Evolutionary conservation across 2,113 vertebrate genomes (phyloP).

Genomic region (Chloebia gouldiae): DNA sequence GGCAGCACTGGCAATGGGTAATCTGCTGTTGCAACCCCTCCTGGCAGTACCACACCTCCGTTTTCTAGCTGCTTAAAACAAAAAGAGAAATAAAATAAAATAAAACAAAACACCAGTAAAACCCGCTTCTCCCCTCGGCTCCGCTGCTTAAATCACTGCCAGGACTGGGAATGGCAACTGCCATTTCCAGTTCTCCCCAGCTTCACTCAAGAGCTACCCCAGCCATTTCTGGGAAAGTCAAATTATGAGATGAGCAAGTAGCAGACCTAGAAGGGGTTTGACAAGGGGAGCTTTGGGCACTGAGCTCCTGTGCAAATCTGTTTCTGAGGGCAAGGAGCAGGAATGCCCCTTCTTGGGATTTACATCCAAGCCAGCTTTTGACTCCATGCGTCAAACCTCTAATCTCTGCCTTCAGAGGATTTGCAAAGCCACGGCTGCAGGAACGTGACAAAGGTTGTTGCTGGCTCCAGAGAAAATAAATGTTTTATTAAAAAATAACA

Average conservation of each 20-base stretch:
- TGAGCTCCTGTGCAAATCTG: background rate
- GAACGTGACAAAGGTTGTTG: background rate
- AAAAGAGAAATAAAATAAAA: background rate
- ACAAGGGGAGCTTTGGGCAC: background rate
- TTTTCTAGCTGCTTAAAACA: background rate
- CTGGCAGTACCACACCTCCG: background rate
- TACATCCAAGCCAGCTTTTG: conserved; percentile 15
- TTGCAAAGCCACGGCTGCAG: background rate
- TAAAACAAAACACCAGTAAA: background rate
- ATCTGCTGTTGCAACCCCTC: background rate
- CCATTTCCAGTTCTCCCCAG: background rate
- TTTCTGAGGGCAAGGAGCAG: background rate
- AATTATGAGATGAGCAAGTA: accelerated
- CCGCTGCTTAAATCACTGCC: background rate
- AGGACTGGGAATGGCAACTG: background rate
- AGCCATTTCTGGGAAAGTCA: background rate
- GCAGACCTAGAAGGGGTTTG: background rate
- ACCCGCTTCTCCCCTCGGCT: accelerated
- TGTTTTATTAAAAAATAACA: background rate
- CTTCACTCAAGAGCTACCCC: background rate
- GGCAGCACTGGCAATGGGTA: background rate
- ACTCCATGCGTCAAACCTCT: background rate
- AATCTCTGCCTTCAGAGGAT: conserved; percentile 36
- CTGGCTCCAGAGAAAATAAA: background rate
- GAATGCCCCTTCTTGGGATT: background rate